Evolutionary conservation across 2,797 vertebrate genomes (phyloP).

Genomic region (Lophius americanus): DNA sequence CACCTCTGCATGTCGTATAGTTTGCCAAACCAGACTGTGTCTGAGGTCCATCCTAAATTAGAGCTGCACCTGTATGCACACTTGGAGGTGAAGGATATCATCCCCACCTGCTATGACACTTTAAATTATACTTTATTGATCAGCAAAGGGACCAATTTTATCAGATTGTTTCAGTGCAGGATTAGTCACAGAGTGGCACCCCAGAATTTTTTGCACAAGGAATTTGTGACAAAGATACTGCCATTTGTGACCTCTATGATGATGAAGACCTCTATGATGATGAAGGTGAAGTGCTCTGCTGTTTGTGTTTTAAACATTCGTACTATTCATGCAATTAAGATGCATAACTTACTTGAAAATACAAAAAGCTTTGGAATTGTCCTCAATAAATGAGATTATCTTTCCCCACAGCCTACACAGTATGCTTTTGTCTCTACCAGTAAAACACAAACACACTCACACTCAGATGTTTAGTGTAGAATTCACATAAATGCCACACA

Average conservation of each 20-base stretch:
- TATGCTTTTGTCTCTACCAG: constrained; percentile 26
- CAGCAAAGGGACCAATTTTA: neutral
- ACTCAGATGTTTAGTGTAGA: constrained; percentile 15
- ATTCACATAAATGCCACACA: constrained; percentile 19
- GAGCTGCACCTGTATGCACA: neutral
- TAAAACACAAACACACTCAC: constrained; percentile 33
- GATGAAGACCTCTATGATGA: constrained; percentile 11
- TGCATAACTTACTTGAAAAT: constrained; percentile 28
- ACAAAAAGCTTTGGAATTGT: constrained; percentile 51
- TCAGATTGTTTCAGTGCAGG: constrained; percentile 2
- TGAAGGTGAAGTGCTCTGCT: constrained; percentile 15
- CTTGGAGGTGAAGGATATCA: neutral
- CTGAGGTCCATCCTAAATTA: constrained; percentile 22
- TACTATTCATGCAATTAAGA: constrained; percentile 20
- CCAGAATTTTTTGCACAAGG: neutral
- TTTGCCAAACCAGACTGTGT: constrained; percentile 27
- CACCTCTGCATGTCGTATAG: constrained; percentile 41
- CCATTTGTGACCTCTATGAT: constrained; percentile 6
- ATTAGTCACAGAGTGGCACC: constrained; percentile 8
- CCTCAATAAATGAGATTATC: constrained; percentile 42
- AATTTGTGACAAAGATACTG: neutral
- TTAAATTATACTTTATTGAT: constrained; percentile 3
- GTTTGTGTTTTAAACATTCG: constrained; percentile 23
- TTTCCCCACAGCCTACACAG: constrained; percentile 32
- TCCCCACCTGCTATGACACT: constrained; percentile 13